phyloP scores from a whole-genome alignment of 2,113 vertebrate species.

The Cottus gobio region DNA sequence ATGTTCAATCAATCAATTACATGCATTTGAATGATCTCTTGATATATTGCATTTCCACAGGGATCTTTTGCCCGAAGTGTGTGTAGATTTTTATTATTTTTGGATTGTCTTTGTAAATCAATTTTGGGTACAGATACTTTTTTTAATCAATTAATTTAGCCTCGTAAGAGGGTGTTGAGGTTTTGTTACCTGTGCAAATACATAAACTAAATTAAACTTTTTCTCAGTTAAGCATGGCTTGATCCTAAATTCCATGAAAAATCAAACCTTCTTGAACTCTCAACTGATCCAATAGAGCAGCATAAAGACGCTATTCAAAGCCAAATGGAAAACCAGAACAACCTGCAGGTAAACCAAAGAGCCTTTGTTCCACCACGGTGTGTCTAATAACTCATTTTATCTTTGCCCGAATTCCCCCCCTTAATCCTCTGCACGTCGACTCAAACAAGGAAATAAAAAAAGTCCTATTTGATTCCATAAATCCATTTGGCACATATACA shows the following conservation, averaged over 20 bases:
- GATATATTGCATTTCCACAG: not conserved
- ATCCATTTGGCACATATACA: slow-evolving; percentile 83
- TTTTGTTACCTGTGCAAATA: not conserved
- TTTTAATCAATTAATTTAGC: not conserved
- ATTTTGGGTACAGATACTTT: too few relatives aligned
- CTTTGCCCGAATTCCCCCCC: slow-evolving; percentile 62
- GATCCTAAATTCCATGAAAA: slow-evolving; percentile 10
- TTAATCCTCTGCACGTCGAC: slow-evolving; percentile 75
- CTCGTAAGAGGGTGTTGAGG: not conserved
- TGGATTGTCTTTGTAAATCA: not conserved
- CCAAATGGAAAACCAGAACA: slow-evolving; percentile 54
- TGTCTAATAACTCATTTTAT: slow-evolving; percentile 72
- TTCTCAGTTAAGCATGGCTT: not conserved
- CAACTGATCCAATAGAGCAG: slow-evolving; percentile 12
- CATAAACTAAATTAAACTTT: not conserved
- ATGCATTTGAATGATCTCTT: not conserved
- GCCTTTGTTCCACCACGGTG: slow-evolving; percentile 61
- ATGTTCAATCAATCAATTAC: slow-evolving; percentile 31
- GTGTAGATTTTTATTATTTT: not conserved
- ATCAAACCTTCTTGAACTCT: not conserved
- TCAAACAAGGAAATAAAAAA: slow-evolving; percentile 82
- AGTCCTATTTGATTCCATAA: slow-evolving; percentile 80
- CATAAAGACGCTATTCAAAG: slow-evolving; percentile 46
- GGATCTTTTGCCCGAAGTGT: not conserved
- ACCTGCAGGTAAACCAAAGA: slow-evolving; percentile 66